These are phyloP conservation scores for Champsocephalus gunnari DNA, from an alignment of 2,797 vertebrate genomes.

Conservation along the genomic window DNA sequence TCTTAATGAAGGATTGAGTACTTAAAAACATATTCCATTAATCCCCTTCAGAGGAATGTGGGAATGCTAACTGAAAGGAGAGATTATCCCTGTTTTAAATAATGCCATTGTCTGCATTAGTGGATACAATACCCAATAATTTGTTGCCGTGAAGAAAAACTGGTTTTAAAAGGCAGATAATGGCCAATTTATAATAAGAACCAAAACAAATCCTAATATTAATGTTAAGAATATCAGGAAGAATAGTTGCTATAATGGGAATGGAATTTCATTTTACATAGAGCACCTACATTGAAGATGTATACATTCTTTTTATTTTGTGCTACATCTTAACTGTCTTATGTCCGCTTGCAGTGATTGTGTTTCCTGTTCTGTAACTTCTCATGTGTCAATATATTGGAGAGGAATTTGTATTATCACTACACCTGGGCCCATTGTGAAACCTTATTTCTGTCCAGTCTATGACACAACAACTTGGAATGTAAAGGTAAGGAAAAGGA, in stretches of 20 bases:
- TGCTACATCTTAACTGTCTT: neutral
- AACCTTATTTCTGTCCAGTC: constrained; percentile 36
- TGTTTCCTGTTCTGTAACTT: no score
- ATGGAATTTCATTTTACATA: neutral
- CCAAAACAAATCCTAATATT: no score
- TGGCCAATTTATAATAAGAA: no score
- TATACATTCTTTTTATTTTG: neutral
- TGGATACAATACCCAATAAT: neutral
- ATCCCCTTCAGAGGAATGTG: constrained; percentile 17
- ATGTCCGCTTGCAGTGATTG: neutral
- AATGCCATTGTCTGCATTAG: neutral
- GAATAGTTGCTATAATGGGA: neutral
- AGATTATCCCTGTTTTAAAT: neutral
- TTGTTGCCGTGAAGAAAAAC: constrained; percentile 1
- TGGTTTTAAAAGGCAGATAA: neutral
- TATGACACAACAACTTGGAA: constrained; percentile 38
- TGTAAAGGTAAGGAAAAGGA: constrained; percentile 9
- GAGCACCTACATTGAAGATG: neutral
- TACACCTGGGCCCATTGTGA: constrained; percentile 54
- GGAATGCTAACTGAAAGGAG: neutral
- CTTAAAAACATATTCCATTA: constrained; percentile 21
- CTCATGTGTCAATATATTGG: no score
- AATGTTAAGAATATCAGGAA: neutral
- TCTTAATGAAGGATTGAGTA: neutral
- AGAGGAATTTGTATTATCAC: neutral